These are phyloP conservation scores for Popillia japonica DNA, from an alignment of 1,140 invertebrate genomes.

Conservation along the genomic window DNA sequence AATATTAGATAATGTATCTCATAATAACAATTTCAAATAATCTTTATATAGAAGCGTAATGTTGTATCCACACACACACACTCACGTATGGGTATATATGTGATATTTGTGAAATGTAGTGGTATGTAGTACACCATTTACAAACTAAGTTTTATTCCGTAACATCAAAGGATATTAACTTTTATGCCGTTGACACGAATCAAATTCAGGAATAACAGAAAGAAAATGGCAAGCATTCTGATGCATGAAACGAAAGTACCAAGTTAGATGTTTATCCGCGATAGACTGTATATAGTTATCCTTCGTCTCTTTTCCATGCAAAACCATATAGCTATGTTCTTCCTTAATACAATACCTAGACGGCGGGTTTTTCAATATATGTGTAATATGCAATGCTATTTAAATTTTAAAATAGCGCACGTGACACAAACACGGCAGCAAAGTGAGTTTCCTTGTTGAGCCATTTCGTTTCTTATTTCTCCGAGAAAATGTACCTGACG, in stretches of 20 bases:
- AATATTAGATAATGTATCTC: too few relatives aligned
- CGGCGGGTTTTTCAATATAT: background rate
- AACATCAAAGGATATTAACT: slow-evolving; percentile 11
- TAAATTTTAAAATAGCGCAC: slow-evolving; percentile 23
- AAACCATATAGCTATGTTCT: background rate
- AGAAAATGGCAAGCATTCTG: background rate
- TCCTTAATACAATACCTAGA: background rate
- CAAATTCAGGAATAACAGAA: slow-evolving; percentile 26
- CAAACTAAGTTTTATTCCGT: background rate
- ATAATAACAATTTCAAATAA: too few relatives aligned
- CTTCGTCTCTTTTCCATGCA: slow-evolving; percentile 1
- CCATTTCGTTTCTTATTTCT: slow-evolving; percentile 13
- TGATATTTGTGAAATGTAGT: too few relatives aligned
- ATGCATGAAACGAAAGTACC: background rate
- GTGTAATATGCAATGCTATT: slow-evolving; percentile 22
- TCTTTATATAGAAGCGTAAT: too few relatives aligned
- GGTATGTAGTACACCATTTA: too few relatives aligned
- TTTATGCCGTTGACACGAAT: slow-evolving; percentile 28
- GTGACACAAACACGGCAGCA: slow-evolving; percentile 20
- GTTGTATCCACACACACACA: too few relatives aligned
- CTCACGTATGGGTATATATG: too few relatives aligned
- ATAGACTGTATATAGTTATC: background rate
- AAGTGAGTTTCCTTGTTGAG: slow-evolving; percentile 28
- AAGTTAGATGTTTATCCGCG: slow-evolving; percentile 17
- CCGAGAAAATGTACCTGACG: slow-evolving; percentile 8